These are phyloP conservation scores for Pteropus rufus DNA, from an alignment of 2,797 vertebrate genomes.

Conservation along the genomic window DNA sequence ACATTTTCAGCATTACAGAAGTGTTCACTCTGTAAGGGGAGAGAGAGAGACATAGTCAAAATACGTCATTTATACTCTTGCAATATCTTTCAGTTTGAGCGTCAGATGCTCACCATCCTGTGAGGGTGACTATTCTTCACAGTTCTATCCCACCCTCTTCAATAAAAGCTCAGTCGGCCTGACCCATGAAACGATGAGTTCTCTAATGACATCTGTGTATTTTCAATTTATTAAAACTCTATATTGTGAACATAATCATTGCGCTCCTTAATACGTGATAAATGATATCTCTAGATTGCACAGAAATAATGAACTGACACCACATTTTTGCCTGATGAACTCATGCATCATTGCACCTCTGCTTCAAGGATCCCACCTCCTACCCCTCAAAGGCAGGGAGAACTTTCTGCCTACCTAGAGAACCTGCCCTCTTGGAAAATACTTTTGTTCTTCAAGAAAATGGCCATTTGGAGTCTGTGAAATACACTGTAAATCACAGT, in stretches of 20 bases:
- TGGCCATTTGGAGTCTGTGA: background rate
- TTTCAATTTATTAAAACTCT: conserved; percentile 64
- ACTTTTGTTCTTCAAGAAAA: conserved; percentile 43
- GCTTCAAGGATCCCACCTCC: background rate
- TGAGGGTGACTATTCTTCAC: background rate
- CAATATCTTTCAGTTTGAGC: background rate
- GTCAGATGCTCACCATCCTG: background rate
- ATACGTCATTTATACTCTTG: background rate
- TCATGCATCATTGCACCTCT: background rate
- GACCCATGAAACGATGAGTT: background rate
- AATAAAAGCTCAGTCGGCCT: background rate
- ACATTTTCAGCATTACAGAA: background rate
- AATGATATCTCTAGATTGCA: background rate
- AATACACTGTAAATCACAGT: conserved; percentile 61
- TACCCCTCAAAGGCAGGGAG: background rate
- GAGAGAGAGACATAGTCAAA: background rate
- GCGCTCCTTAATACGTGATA: background rate
- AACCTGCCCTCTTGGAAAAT: background rate
- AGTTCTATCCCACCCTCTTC: background rate
- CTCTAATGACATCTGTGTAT: conserved; percentile 9
- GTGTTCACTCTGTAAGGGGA: background rate
- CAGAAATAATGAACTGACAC: background rate
- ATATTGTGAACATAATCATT: conserved; percentile 39
- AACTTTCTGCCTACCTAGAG: background rate
- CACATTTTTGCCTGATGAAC: background rate